Evolutionary conservation across 2,888 invertebrate genomes (phyloP).

Genomic region (Dicranocentrus wangi): DNA sequence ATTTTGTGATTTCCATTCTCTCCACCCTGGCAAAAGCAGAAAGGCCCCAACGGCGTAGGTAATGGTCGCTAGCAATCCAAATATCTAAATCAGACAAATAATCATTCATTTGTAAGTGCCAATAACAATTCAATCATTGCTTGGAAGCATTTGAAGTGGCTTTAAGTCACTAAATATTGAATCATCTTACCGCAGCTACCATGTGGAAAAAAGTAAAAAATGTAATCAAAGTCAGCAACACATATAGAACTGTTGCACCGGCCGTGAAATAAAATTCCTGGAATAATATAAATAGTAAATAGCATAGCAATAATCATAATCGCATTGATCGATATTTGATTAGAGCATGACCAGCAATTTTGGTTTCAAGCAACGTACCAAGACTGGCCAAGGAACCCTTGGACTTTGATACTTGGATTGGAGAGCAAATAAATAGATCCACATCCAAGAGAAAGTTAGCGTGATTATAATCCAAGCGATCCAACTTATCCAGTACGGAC

Average conservation of each 20-base stretch:
- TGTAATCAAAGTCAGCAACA: constrained; percentile 45
- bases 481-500: too few species aligned
- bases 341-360: too few species aligned
- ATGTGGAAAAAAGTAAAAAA: constrained; percentile 6
- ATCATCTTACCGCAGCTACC: not conserved
- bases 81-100: constrained; percentile 40
- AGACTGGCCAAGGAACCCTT: constrained; percentile 39
- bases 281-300: constrained; percentile 9
- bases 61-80: constrained; percentile 46
- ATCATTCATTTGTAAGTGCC: not conserved
- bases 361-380: constrained; percentile 46
- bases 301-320: not conserved
- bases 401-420: constrained; percentile 48
- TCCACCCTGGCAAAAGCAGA: constrained; percentile 46
- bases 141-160: not conserved
- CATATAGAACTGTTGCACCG: constrained; percentile 49
- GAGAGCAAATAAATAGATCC: constrained; percentile 60
- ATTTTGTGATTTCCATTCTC: constrained; percentile 48
- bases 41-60: constrained; percentile 47
- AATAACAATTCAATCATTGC: not conserved
- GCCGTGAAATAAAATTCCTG: constrained; percentile 63
- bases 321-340: too few species aligned
- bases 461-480: not conserved
- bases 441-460: constrained; percentile 53
- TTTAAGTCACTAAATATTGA: constrained; percentile 1